Base-by-base conservation (phyloP, 2,797 vertebrate genomes). In the Miichthys miiuy region DNA sequence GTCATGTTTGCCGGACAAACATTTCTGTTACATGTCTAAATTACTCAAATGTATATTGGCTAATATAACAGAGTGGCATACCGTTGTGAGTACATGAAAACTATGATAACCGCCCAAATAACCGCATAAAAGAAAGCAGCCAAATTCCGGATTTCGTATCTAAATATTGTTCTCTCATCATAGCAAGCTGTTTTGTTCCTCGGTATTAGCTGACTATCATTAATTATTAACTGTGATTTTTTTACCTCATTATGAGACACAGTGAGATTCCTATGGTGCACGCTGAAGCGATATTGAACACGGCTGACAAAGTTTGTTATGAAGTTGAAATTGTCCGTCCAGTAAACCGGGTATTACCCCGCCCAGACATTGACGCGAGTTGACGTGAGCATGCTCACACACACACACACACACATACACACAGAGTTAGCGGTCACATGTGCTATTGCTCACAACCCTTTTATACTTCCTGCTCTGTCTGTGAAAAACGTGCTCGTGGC, bases 191-290 rank as follows among this genome's bases (percentile, higher is more conserved):
- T 3, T 67, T 6, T 8, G 11, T 41, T 23, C 18, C 42, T n/a
- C 12, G 17, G 0, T 20, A 13, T 14, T 10, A 42, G 1, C 1
- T 3, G 11, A 27, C 2, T 18, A 3, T 9, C 4, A 20, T 1
- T 0, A 25, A 1, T 4, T 12, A 2, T 46, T 57, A 42, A 16
- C 4, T 34, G 5, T 0, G 42, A 21, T 9, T 20, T 13, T 11
- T 3, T 89, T 85, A 92, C 91, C 91, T 88, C 80, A 63, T 66
- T 13, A 0, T 10, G 62, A 86, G 71, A 82, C 65, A 71, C 52
- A 0, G 1, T 3, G 60, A 57, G 41, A 11, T 13, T 16, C 27
- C 56, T 6, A 3, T 6, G 6, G 16, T 1, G 1, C 81, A 75
- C 81, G 3, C 20, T 81, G 25, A 11, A 13, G 38, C 6, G n/a